phyloP scores from a whole-genome alignment of 2,797 vertebrate genomes.

The Sebastolobus alascanus region DNA sequence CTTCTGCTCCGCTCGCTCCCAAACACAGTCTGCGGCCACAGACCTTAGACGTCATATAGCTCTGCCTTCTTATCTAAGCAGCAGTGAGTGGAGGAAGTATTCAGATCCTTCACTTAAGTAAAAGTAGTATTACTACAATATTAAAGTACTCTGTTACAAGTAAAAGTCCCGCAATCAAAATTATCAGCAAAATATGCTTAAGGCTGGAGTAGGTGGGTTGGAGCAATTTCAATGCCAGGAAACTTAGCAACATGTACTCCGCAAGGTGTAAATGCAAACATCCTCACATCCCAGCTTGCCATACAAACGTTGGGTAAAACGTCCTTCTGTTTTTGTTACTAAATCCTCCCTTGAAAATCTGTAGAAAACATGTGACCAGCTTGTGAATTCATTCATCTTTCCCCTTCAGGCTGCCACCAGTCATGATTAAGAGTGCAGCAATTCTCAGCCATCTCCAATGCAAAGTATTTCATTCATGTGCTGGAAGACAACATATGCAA shows the following conservation, averaged over 20 bases:
- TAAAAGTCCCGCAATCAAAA: neutral
- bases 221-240: neutral
- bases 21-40: constrained; percentile 36
- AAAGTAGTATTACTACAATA: neutral
- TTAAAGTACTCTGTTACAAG: neutral
- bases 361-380: neutral
- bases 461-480: constrained; percentile 18
- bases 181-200: neutral
- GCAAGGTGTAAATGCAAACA: neutral
- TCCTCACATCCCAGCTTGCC: neutral
- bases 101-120: neutral
- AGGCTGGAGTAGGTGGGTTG: too few species aligned
- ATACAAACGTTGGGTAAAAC: neutral
- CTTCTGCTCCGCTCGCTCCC: constrained; percentile 14
- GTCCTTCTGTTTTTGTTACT: neutral
- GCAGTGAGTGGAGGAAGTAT: neutral
- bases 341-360: constrained; percentile 4
- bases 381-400: constrained; percentile 22
- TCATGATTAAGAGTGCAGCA: constrained; percentile 31
- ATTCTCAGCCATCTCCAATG: constrained; percentile 5
- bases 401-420: constrained; percentile 10
- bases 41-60: neutral
- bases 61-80: constrained; percentile 4
- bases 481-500: constrained; percentile 31
- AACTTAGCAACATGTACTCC: neutral